Percentiles rank a stretch among this genome's conserved stretches.
Conservation (phyloP, 2,113 vertebrate genomes). For the Nothobranchius furzeri region DNA sequence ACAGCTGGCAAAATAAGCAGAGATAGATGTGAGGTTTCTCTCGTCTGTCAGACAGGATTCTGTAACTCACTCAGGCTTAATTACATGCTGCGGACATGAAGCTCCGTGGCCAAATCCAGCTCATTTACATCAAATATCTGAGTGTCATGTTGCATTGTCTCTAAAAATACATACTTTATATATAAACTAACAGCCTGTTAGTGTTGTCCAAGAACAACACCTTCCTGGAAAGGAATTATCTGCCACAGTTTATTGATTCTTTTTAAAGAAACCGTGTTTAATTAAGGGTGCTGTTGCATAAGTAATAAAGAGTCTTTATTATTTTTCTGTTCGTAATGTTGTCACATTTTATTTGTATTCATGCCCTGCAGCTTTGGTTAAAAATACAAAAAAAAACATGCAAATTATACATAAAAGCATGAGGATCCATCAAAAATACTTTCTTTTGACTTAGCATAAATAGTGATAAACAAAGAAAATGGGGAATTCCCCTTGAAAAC, state of each 20-base stretch:
- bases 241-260: constrained; percentile 35
- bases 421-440: too few relatives aligned
- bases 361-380: too few relatives aligned
- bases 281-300: too few relatives aligned
- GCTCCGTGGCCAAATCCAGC: constrained; percentile 11
- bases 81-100: background rate
- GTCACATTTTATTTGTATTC: too few relatives aligned
- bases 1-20: constrained; percentile 35
- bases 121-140: constrained; percentile 7
- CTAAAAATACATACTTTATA: constrained; percentile 30
- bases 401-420: too few relatives aligned
- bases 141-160: background rate
- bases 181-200: constrained; percentile 21
- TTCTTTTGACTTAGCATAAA: too few relatives aligned
- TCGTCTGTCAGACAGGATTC: constrained; percentile 4
- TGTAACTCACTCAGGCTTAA: background rate
- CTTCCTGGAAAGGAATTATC: constrained; percentile 22
- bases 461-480: too few relatives aligned
- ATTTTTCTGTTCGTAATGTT: too few relatives aligned
- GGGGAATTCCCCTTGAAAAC: too few relatives aligned
- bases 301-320: too few relatives aligned
- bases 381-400: too few relatives aligned
- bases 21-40: background rate
- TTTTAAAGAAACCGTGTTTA: too few relatives aligned
- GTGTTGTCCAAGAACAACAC: constrained; percentile 1